Conservation (phyloP, 2,797 vertebrate genomes). For the Rhinoraja longicauda region DNA sequence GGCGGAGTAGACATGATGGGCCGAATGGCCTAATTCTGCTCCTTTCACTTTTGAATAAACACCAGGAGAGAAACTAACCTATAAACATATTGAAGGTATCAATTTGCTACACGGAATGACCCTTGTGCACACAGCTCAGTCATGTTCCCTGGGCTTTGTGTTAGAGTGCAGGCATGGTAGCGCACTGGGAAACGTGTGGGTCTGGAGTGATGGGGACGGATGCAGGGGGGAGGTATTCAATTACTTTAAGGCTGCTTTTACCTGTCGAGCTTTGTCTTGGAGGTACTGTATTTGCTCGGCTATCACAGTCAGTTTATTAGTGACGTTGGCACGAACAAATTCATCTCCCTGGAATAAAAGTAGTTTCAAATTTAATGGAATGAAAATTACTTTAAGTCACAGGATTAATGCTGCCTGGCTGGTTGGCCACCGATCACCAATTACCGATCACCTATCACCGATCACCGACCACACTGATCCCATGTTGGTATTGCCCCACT, state of each 20-base stretch:
- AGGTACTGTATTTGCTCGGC: slow-evolving; percentile 87
- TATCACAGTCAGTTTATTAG: slow-evolving; percentile 78
- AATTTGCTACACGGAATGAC: too few species aligned
- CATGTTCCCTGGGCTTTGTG: too few species aligned
- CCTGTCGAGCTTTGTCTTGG: slow-evolving; percentile 87
- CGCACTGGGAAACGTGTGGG: not conserved
- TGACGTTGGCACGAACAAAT: slow-evolving; percentile 84
- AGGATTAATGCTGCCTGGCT: too few species aligned
- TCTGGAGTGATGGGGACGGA: not conserved
- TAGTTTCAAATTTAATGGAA: not conserved
- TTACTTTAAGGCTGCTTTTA: slow-evolving; percentile 46
- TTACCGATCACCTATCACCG: too few species aligned
- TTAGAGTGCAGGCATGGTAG: not conserved
- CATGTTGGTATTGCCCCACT: too few species aligned
- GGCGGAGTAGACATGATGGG: too few species aligned
- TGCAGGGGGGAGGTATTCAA: not conserved
- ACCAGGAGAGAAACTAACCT: not conserved
- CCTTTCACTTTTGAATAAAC: not conserved
- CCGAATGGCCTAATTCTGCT: too few species aligned
- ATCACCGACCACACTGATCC: too few species aligned
- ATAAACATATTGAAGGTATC: not conserved
- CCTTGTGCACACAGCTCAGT: not conserved
- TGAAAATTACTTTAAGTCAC: not conserved
- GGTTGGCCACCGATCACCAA: too few species aligned
- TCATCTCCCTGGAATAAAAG: slow-evolving; percentile 68